These are phyloP conservation scores for Alfaro cultratus DNA, from an alignment of 2,797 vertebrate genomes.

Conservation along the genomic window DNA sequence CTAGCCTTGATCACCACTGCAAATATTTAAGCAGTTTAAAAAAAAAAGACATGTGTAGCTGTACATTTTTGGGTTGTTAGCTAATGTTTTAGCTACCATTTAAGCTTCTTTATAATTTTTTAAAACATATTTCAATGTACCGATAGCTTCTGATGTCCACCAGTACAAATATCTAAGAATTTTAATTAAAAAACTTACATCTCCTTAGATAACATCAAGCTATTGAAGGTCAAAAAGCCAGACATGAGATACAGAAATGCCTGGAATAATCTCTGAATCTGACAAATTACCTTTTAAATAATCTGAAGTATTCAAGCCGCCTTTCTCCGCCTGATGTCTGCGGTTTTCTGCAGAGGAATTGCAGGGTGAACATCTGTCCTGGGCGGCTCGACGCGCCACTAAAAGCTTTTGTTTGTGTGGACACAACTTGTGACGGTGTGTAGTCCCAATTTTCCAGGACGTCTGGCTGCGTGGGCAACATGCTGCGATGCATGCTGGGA, in stretches of 20 bases:
- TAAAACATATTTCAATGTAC: too few species aligned
- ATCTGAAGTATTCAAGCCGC: slow-evolving; percentile 35
- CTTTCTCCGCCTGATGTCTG: slow-evolving; percentile 25
- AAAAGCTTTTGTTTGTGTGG: slow-evolving; percentile 23
- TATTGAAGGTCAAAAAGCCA: not conserved
- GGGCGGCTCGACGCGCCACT: not conserved
- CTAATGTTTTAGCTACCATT: too few species aligned
- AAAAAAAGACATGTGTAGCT: too few species aligned
- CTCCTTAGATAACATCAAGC: not conserved
- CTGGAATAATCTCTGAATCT: not conserved
- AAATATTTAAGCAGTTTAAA: too few species aligned
- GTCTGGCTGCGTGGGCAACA: slow-evolving; percentile 65
- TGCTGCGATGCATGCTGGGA: slow-evolving; percentile 71
- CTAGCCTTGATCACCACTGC: too few species aligned
- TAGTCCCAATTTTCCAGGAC: slow-evolving; percentile 57
- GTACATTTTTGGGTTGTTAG: too few species aligned
- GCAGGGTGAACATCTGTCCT: slow-evolving; percentile 31
- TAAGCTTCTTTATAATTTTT: too few species aligned
- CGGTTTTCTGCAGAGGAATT: slow-evolving; percentile 20
- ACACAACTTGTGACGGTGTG: slow-evolving; percentile 16
- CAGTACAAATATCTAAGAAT: too few species aligned
- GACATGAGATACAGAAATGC: not conserved
- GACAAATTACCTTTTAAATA: slow-evolving; percentile 15
- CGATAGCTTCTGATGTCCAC: too few species aligned
- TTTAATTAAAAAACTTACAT: too few species aligned